Base-by-base conservation (phyloP, 2,113 vertebrate genomes). In the Prolemur simus region DNA sequence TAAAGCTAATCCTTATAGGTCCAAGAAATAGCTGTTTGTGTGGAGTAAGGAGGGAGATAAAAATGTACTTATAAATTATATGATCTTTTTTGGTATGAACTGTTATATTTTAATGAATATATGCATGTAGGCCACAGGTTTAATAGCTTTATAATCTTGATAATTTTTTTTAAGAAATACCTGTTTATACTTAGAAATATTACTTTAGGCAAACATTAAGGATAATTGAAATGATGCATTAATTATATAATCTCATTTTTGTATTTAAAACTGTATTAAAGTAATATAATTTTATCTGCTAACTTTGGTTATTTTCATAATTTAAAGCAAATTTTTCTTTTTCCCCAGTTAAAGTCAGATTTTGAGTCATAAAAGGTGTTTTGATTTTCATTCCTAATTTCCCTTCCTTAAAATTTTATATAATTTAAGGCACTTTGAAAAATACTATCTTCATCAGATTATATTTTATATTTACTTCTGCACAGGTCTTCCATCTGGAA, bases 401-500 rank as follows among this genome's bases (percentile, higher is more conserved):
- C 6, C 27, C 5, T 68, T 39, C 76, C 95, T 60, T 84, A 91
- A 95, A 81, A 76, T 54, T 39, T 95, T 76, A 78, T 20, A 1
- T 66, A 82, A 12, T 93, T 94, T 92, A 66, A 93, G 58, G 14
- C 20, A 87, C 29, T 64, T 81, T 80, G 45, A 89, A 76, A 85
- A 83, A 77, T 74, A 42, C 14, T 87, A 0, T 89, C 60, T 92
- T 47, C 3, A 0, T 81, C 80, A 39, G 66, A 60, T 91, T 94
- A n/a, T 98, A 10, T 85, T 95, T 42, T 94, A 29, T 98, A 45
- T 97, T 83, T 96, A 64, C 34, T 95, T 96, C 56, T 17, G 83
- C 63, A n/a, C 92, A 99, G 99, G 98, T 98, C 96, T 98, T 94
- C 96, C 98, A 17, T 97, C 96, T 97, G 99, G 98, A 98, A 83